Percentiles rank a stretch among this genome's conserved stretches.
Evolutionary conservation across 2,113 vertebrate species (phyloP).

Genomic region (Theristicus caerulescens): DNA sequence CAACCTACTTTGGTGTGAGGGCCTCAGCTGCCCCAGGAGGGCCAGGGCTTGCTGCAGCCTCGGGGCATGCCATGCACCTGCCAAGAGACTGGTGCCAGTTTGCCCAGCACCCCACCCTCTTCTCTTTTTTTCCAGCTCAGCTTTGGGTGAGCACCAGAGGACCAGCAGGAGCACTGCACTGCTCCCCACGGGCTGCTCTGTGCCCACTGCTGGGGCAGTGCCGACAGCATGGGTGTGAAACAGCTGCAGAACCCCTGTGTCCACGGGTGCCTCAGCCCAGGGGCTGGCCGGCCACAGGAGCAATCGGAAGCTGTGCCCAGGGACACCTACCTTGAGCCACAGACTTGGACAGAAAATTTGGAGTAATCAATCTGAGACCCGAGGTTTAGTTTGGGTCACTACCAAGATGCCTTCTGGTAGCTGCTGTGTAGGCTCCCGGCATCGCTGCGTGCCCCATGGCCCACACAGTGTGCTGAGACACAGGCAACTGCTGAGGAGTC

Average conservation of each 20-base stretch:
- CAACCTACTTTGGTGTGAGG: too few species aligned
- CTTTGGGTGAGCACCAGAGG: background rate
- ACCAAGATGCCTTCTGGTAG: background rate
- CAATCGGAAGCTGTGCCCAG: background rate
- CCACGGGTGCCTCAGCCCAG: background rate
- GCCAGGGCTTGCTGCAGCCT: background rate
- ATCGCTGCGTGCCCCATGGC: fast-evolving
- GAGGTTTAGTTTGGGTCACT: background rate
- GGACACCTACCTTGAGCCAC: background rate
- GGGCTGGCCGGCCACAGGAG: fast-evolving
- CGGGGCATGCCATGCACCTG: background rate
- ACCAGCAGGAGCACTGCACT: background rate
- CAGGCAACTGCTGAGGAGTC: background rate
- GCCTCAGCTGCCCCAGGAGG: background rate
- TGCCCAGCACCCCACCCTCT: background rate
- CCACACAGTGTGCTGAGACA: background rate
- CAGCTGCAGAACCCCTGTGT: fast-evolving
- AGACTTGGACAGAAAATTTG: background rate
- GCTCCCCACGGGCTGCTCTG: background rate
- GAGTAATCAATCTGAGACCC: background rate
- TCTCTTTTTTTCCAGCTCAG: background rate
- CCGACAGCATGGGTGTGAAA: background rate
- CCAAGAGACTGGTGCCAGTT: background rate
- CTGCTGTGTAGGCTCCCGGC: background rate
- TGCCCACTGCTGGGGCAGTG: background rate